These are phyloP conservation scores for Hyposmocoma kahamanoa DNA, from an alignment of 1,140 invertebrate genomes.

Conservation along the genomic window DNA sequence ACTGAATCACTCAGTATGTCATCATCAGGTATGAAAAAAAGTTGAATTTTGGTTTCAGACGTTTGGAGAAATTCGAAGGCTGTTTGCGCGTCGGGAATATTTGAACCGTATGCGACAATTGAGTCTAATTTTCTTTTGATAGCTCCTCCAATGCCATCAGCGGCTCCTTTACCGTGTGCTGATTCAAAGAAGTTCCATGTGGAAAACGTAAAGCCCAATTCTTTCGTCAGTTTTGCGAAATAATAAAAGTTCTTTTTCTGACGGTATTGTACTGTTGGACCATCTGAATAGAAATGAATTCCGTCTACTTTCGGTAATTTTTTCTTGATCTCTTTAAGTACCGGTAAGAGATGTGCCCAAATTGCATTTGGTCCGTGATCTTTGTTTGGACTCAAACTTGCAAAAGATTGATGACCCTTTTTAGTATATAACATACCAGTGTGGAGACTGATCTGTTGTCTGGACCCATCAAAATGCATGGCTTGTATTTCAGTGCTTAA, in stretches of 20 bases:
- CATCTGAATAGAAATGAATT: conserved; percentile 14
- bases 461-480: conserved; percentile 17
- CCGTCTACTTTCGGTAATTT: neutral
- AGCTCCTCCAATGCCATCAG: conserved; percentile 6
- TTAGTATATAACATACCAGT: conserved; percentile 13
- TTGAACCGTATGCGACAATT: neutral
- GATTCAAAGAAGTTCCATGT: conserved; percentile 11
- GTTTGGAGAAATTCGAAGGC: neutral
- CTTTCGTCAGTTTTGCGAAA: neutral
- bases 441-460: conserved; percentile 14
- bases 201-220: neutral
- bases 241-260: conserved; percentile 16
- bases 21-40: neutral
- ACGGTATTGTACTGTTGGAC: conserved; percentile 11
- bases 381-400: conserved; percentile 4
- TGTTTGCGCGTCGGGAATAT: neutral
- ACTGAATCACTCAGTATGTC: neutral
- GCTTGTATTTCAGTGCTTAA: conserved; percentile 12
- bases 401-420: conserved; percentile 7
- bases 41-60: neutral
- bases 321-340: conserved; percentile 8
- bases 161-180: conserved; percentile 5
- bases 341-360: conserved; percentile 15
- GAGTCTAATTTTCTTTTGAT: conserved; percentile 8
- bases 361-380: conserved; percentile 10